Conservation (phyloP, 2,797 vertebrate species). For the Hybognathus amarus region DNA sequence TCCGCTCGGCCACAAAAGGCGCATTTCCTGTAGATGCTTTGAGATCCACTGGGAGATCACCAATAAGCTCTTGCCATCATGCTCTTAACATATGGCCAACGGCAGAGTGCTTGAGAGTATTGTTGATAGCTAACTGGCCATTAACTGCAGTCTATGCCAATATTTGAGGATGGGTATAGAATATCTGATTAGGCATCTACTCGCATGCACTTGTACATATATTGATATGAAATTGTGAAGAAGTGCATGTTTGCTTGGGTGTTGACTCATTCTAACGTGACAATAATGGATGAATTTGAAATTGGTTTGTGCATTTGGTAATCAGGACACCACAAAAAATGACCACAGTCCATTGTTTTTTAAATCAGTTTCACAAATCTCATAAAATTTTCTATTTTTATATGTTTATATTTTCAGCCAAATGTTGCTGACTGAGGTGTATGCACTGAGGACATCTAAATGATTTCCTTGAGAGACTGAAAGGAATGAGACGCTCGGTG, state of each 20-base stretch:
- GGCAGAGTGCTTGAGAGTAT: slow-evolving; percentile 17
- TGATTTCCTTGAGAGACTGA: slow-evolving; percentile 47
- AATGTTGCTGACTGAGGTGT: slow-evolving; percentile 44
- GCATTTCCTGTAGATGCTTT: slow-evolving; percentile 54
- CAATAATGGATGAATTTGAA: not conserved
- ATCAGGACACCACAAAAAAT: not conserved
- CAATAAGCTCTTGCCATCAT: slow-evolving; percentile 41
- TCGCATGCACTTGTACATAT: not conserved
- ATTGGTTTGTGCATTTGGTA: not conserved
- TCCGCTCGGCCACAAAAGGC: slow-evolving; percentile 60
- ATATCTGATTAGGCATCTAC: slow-evolving; percentile 42
- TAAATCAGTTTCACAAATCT: slow-evolving; percentile 1
- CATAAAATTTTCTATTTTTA: not conserved
- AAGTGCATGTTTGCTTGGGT: not conserved
- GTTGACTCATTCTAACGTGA: not conserved
- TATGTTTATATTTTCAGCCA: slow-evolving; percentile 7
- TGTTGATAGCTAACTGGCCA: slow-evolving; percentile 48
- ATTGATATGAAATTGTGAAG: slow-evolving; percentile 9
- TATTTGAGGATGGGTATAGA: slow-evolving; percentile 21
- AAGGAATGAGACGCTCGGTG: slow-evolving; percentile 15
- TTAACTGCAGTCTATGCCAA: slow-evolving; percentile 2
- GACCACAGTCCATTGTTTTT: too few relatives aligned
- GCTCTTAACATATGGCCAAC: slow-evolving; percentile 37
- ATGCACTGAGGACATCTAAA: slow-evolving; percentile 54
- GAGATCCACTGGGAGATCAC: slow-evolving; percentile 52